Conservation (phyloP, 2,113 vertebrate genomes). For the Protobothrops mucrosquamatus region DNA sequence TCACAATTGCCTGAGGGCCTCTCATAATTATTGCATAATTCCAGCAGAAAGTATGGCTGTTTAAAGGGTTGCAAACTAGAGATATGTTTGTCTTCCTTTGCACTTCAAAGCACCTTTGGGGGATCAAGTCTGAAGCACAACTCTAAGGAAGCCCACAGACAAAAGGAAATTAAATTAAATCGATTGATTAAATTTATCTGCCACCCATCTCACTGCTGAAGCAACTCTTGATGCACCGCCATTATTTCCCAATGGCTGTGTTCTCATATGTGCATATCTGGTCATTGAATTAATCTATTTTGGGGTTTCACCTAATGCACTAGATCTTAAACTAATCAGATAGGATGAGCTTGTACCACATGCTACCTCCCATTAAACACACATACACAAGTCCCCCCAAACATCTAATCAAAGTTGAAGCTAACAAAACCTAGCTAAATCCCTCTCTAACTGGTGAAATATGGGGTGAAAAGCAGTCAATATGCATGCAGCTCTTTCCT, state of each 20-base stretch:
- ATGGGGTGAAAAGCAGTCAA: neutral
- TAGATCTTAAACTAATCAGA: neutral
- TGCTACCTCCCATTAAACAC: neutral
- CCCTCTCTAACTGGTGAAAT: neutral
- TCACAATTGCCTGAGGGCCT: neutral
- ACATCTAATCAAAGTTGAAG: neutral
- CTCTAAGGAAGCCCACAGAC: neutral
- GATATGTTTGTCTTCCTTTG: neutral
- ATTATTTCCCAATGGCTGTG: neutral
- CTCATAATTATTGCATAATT: neutral
- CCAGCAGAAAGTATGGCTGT: neutral
- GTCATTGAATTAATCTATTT: neutral
- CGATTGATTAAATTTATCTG: neutral
- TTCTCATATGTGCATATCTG: neutral
- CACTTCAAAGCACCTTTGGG: neutral
- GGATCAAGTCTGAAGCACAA: neutral
- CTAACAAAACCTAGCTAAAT: neutral
- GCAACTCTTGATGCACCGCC: neutral
- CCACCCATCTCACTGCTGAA: neutral
- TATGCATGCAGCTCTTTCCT: neutral
- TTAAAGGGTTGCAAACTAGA: neutral
- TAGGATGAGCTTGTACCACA: neutral
- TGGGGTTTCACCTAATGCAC: neutral
- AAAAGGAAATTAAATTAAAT: neutral
- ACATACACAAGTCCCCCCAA: neutral